Percentiles rank a stretch among this genome's conserved stretches.
These are phyloP conservation scores for Pristionchus pacificus DNA, from an alignment of 1,140 invertebrate species.

Conservation along the genomic window DNA sequence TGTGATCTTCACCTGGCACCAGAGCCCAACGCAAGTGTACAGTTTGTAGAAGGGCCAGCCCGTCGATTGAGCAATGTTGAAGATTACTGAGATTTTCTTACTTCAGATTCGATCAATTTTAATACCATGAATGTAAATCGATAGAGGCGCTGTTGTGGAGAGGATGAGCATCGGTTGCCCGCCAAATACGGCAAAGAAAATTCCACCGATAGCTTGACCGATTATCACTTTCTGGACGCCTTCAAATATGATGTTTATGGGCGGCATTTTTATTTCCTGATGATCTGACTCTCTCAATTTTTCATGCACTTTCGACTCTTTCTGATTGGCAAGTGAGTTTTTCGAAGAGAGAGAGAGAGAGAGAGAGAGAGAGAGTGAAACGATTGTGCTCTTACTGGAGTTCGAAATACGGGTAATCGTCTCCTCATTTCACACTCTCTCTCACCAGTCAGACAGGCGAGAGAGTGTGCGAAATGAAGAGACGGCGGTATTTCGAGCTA, in stretches of 20 bases:
- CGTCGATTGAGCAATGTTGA: conserved; percentile 57
- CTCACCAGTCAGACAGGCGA: no score
- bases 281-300: no score
- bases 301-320: no score
- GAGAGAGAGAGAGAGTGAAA: no score
- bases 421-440: neutral
- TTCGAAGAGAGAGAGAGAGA: no score
- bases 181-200: conserved; percentile 60
- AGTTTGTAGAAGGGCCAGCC: conserved; percentile 59
- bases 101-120: neutral
- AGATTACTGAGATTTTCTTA: conserved; percentile 57
- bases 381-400: no score
- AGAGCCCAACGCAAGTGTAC: conserved; percentile 60
- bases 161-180: conserved; percentile 61
- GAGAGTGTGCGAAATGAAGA: no score
- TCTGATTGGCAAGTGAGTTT: neutral
- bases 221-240: conserved; percentile 60
- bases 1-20: conserved; percentile 44
- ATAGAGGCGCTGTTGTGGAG: conserved; percentile 60
- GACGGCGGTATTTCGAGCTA: no score
- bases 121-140: conserved; percentile 58
- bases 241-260: no score
- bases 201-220: conserved; percentile 59
- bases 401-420: neutral
- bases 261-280: no score